A percentile compares a stretch with the other conserved stretches of the same genome.
Evolutionary conservation across 2,113 vertebrate genomes (phyloP).

Genomic region (Carlito syrichta): DNA sequence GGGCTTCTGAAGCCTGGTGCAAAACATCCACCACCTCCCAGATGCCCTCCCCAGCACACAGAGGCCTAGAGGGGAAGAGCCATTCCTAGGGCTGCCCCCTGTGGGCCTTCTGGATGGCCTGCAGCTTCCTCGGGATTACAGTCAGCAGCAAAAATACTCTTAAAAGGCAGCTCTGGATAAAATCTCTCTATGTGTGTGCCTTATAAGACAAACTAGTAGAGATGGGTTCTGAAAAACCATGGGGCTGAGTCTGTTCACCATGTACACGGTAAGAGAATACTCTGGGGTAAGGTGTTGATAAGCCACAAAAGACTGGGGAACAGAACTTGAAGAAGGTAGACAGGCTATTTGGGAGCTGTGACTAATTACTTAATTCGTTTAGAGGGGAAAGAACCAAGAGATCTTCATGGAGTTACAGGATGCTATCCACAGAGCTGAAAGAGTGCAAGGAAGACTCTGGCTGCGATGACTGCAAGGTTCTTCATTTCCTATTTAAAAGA

Average conservation of each 20-base stretch:
- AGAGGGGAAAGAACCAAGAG: not conserved
- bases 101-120: not conserved
- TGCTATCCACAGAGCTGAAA: not conserved
- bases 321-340: not conserved
- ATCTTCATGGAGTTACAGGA: not conserved
- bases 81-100: conserved; percentile 67
- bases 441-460: not conserved
- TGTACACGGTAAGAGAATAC: not conserved
- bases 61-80: not conserved
- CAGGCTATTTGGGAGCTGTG: not conserved
- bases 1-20: not conserved
- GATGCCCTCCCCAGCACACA: not conserved
- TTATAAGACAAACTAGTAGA: conserved; percentile 4
- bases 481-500: not conserved
- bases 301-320: not conserved
- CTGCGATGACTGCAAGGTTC: conserved; percentile 31
- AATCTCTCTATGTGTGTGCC: not conserved
- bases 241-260: conserved; percentile 13
- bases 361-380: not conserved
- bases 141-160: not conserved
- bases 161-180: not conserved
- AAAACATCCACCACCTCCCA: not conserved
- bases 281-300: not conserved
- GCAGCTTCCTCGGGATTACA: conserved; percentile 1
- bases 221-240: not conserved